A percentile compares a stretch with the other conserved stretches of the same genome.
Conservation (phyloP, 2,888 invertebrate genomes). For the Patella pellucida region DNA sequence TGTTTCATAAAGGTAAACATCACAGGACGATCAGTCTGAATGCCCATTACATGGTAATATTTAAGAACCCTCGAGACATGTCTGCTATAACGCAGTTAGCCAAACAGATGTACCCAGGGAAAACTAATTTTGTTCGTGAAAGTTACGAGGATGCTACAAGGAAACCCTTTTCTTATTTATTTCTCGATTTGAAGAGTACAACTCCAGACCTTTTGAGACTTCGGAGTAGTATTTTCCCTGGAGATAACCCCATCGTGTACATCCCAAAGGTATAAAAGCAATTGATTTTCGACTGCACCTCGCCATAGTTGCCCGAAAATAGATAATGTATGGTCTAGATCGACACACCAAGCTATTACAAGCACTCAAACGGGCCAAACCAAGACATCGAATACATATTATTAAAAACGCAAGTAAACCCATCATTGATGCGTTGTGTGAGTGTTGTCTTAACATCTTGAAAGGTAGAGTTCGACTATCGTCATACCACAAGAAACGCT, state of each 20-base stretch:
- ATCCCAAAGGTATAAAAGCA: conserved; percentile 13
- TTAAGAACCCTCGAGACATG: not conserved
- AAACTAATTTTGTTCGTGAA: conserved; percentile 10
- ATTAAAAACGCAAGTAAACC: conserved; percentile 1
- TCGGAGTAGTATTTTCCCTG: conserved; percentile 21
- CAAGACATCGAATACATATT: not conserved
- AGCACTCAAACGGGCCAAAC: not conserved
- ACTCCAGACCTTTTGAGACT: conserved; percentile 20
- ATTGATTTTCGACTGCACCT: too few species aligned
- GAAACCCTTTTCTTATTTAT: conserved; percentile 21
- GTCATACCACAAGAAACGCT: conserved; percentile 9
- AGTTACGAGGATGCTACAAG: conserved; percentile 15
- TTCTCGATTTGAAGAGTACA: conserved; percentile 23
- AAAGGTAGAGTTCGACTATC: conserved; percentile 20
- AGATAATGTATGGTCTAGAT: not conserved
- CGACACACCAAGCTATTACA: not conserved
- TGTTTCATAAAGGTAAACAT: conserved; percentile 19
- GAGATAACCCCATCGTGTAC: conserved; percentile 15
- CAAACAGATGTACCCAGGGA: conserved; percentile 22
- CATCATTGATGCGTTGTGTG: not conserved
- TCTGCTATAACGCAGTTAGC: not conserved
- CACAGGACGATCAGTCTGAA: conserved; percentile 19
- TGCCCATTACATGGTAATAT: conserved; percentile 14
- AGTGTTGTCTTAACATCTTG: conserved; percentile 8
- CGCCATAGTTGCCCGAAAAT: not conserved